These are phyloP conservation scores for Phenacoccus solenopsis DNA, from an alignment of 1,140 invertebrate species.

Conservation along the genomic window DNA sequence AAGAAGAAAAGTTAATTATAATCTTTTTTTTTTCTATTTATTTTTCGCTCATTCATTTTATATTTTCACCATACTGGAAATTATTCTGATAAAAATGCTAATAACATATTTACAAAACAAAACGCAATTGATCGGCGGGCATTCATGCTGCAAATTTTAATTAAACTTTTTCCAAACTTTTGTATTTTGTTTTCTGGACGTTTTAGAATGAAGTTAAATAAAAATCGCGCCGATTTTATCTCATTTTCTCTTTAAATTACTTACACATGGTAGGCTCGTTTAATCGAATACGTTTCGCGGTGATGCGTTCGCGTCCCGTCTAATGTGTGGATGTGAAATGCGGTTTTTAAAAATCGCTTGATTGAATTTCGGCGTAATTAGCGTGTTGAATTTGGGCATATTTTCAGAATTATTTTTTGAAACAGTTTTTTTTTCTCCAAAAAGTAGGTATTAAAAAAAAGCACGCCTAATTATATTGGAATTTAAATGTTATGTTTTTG, in stretches of 20 bases:
- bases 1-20: neutral
- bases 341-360: no score
- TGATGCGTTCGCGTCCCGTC: neutral
- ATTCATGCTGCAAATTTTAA: neutral
- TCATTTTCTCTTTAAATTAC: neutral
- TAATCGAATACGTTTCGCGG: neutral
- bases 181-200: neutral
- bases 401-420: no score
- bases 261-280: neutral
- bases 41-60: neutral
- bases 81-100: neutral
- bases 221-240: neutral
- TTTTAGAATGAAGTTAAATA: slow-evolving; percentile 3
- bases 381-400: neutral
- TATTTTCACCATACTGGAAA: neutral
- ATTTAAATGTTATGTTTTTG: no score
- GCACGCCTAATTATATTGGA: no score
- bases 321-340: no score
- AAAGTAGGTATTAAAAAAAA: no score
- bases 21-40: neutral
- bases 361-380: neutral
- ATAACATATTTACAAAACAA: neutral
- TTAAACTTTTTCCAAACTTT: neutral
- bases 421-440: no score
- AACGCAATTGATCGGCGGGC: neutral